phyloP scores from a whole-genome alignment of 2,888 invertebrate genomes.

The Hedychridium roseum region DNA sequence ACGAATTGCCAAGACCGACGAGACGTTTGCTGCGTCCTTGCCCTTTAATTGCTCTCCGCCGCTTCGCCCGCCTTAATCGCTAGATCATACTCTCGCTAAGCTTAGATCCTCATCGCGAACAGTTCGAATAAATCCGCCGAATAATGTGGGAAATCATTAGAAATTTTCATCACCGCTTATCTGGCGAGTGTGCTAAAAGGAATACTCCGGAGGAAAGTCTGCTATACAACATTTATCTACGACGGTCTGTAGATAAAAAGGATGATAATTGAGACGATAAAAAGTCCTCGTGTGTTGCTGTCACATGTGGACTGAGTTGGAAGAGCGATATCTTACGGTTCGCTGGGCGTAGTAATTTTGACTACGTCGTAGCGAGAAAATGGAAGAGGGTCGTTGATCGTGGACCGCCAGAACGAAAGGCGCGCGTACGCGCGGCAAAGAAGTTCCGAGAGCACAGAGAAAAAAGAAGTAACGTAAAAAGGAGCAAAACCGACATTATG shows the following conservation, averaged over 20 bases:
- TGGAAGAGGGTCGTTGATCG: slow-evolving; percentile 8
- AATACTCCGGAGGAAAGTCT: too few species aligned
- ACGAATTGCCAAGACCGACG: too few species aligned
- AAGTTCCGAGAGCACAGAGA: slow-evolving; percentile 49
- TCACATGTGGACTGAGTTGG: slow-evolving; percentile 13
- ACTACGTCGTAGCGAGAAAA: slow-evolving; percentile 7
- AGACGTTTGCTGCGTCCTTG: too few species aligned
- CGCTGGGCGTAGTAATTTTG: slow-evolving; percentile 3
- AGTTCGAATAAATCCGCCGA: too few species aligned
- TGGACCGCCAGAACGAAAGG: slow-evolving; percentile 16
- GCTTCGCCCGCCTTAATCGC: too few species aligned
- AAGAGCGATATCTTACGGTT: slow-evolving; percentile 28
- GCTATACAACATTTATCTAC: slow-evolving; percentile 15
- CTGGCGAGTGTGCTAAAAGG: too few species aligned
- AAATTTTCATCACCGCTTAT: too few species aligned
- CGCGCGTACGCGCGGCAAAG: slow-evolving; percentile 31
- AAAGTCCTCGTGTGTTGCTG: not conserved
- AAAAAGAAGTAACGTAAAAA: slow-evolving; percentile 62
- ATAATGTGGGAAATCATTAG: too few species aligned
- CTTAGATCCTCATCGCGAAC: too few species aligned
- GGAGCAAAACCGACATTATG: slow-evolving; percentile 63
- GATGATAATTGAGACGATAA: not conserved
- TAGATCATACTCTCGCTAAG: too few species aligned
- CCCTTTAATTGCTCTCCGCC: too few species aligned
- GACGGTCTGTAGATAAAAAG: slow-evolving; percentile 7